Evolutionary conservation across 2,113 vertebrate genomes (phyloP).

Genomic region (Ctenomys sociabilis): DNA sequence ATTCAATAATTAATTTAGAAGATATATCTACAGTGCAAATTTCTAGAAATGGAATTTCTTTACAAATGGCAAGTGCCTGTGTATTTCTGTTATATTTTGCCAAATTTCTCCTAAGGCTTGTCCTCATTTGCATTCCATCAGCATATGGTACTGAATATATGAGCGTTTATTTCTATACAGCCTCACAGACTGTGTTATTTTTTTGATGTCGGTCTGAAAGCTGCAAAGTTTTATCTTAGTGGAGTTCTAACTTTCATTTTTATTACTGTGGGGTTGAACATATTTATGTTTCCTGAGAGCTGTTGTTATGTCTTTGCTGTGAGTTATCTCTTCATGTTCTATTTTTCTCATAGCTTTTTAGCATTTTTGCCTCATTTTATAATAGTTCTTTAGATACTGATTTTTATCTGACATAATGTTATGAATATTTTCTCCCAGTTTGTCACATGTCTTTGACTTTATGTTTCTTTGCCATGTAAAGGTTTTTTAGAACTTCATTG

Average conservation of each 20-base stretch:
- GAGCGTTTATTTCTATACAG: background rate
- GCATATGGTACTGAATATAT: background rate
- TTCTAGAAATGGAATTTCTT: constrained; percentile 1
- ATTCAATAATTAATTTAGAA: no score
- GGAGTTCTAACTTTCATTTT: constrained; percentile 20
- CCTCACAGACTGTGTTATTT: background rate
- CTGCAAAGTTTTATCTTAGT: background rate
- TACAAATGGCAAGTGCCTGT: constrained; percentile 11
- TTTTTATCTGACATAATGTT: constrained; percentile 9
- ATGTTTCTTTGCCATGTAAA: background rate
- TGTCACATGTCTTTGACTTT: constrained; percentile 38
- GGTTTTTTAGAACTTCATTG: background rate
- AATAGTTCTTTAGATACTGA: constrained; percentile 33
- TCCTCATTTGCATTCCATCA: background rate
- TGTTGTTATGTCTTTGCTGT: background rate
- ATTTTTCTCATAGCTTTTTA: constrained; percentile 18
- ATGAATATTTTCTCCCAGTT: constrained; percentile 20
- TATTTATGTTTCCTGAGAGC: constrained; percentile 12
- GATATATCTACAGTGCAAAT: background rate
- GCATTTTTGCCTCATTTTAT: constrained; percentile 15
- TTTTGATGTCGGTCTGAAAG: constrained; percentile 20
- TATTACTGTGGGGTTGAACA: background rate
- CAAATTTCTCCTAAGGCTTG: background rate
- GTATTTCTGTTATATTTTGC: constrained; percentile 8
- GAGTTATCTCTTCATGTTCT: constrained; percentile 27